Evolutionary conservation across 2,113 vertebrate species (phyloP).

Genomic region (Paradisaea rubra): DNA sequence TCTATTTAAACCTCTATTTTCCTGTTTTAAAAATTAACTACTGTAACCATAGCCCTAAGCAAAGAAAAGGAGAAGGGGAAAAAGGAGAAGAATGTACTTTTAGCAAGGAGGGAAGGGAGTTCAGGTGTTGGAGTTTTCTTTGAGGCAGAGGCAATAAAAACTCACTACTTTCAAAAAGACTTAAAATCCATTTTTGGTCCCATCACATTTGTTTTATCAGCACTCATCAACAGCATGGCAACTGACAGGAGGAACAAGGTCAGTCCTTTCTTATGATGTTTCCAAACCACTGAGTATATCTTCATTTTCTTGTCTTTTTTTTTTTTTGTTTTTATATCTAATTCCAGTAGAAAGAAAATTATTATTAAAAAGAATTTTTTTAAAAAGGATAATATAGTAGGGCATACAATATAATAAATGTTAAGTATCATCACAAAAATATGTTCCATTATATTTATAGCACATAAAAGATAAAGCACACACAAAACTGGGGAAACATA

Average conservation of each 20-base stretch:
- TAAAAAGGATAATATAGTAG: neutral
- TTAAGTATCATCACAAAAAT: neutral
- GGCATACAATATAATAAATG: neutral
- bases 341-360: neutral
- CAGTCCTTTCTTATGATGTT: neutral
- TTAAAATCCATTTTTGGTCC: neutral
- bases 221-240: neutral
- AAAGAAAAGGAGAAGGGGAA: neutral
- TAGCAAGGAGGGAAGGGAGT: neutral
- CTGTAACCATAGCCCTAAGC: constrained; percentile 45
- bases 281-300: neutral
- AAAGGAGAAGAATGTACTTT: neutral
- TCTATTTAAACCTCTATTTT: constrained; percentile 58
- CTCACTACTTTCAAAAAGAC: neutral
- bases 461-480: neutral
- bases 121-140: neutral
- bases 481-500: neutral
- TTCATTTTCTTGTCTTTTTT: neutral
- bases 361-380: neutral
- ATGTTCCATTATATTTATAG: neutral
- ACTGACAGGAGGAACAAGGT: neutral
- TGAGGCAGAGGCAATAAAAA: neutral
- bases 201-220: neutral
- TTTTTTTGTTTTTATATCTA: neutral
- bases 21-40: constrained; percentile 60